These are phyloP conservation scores for Olivierus martensii DNA, from an alignment of 1,140 invertebrate species.

Conservation along the genomic window DNA sequence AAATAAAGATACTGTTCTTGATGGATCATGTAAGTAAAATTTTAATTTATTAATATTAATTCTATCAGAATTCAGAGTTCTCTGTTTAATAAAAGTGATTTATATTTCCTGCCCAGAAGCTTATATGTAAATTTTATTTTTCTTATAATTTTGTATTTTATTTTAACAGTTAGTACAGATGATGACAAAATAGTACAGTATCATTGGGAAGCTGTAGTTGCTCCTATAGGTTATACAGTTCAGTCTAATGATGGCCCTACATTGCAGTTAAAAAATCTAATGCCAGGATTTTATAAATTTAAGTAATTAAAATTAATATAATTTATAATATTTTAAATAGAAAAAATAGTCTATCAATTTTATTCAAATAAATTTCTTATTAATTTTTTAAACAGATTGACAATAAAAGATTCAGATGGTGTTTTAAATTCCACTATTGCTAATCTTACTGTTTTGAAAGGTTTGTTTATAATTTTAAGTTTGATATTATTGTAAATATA, in stretches of 20 bases:
- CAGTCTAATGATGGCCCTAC: constrained; percentile 63
- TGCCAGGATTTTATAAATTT: constrained; percentile 83
- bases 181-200: constrained; percentile 63
- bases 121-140: not conserved
- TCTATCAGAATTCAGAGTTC: not conserved
- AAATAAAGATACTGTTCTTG: constrained; percentile 73
- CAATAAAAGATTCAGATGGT: constrained; percentile 82
- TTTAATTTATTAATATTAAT: not conserved
- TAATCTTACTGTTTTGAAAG: constrained; percentile 76
- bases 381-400: constrained; percentile 40
- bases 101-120: not conserved
- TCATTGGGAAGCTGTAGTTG: constrained; percentile 82
- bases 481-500: too few relatives aligned
- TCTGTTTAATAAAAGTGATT: not conserved
- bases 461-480: constrained; percentile 22
- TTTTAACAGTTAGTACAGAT: constrained; percentile 44
- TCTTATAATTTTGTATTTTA: not conserved
- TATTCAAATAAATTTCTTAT: too few relatives aligned
- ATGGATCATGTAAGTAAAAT: constrained; percentile 48
- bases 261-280: constrained; percentile 59
- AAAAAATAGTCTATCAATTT: too few relatives aligned
- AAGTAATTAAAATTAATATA: constrained; percentile 38
- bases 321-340: too few relatives aligned
- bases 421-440: constrained; percentile 70
- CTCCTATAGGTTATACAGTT: constrained; percentile 62